Conservation (phyloP, 1,140 invertebrate species). For the Trissolcus basalis region DNA sequence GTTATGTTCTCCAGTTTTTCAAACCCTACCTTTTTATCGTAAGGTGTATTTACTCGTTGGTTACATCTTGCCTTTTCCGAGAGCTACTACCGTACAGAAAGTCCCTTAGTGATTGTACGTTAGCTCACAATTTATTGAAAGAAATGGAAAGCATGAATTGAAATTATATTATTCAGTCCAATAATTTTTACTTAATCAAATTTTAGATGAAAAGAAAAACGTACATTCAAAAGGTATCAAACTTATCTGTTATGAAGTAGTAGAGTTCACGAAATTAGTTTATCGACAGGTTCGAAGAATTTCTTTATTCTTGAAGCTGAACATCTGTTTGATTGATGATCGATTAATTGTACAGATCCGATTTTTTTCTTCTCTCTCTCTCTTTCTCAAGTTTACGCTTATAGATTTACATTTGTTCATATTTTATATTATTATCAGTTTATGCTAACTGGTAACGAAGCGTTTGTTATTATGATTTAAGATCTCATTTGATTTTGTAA, state of each 20-base stretch:
- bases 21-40: constrained; percentile 2
- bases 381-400: constrained; percentile 33
- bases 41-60: neutral
- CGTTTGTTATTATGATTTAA: constrained; percentile 24
- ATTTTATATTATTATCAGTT: constrained; percentile 14
- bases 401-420: constrained; percentile 22
- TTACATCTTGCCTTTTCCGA: neutral
- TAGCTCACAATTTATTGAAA: too few relatives aligned
- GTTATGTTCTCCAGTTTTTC: constrained; percentile 5
- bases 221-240: constrained; percentile 2
- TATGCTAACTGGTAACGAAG: constrained; percentile 18
- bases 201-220: too few relatives aligned
- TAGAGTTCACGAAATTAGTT: constrained; percentile 8
- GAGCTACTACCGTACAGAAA: too few relatives aligned
- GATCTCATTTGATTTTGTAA: constrained; percentile 2
- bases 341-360: constrained; percentile 10
- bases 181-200: too few relatives aligned
- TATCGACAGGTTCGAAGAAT: constrained; percentile 11
- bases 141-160: too few relatives aligned
- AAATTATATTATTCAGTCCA: too few relatives aligned
- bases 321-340: constrained; percentile 3
- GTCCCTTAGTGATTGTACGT: too few relatives aligned
- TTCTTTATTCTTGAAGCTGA: constrained; percentile 15
- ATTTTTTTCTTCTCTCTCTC: constrained; percentile 9
- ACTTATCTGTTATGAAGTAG: too few relatives aligned